phyloP scores from a whole-genome alignment of 2,888 invertebrate genomes.

The Thymelicus acteon region DNA sequence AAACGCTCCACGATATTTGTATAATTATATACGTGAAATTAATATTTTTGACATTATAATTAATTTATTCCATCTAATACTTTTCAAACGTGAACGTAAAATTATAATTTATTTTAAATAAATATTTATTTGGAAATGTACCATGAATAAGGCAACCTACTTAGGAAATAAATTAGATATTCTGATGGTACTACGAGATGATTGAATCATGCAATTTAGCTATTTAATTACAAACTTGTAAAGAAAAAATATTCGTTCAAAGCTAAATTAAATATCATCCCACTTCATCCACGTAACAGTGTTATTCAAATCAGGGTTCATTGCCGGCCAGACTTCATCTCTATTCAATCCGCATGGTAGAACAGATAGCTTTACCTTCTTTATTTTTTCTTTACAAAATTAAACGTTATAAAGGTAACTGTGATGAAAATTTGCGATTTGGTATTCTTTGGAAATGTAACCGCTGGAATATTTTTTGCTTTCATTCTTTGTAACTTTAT shows the following conservation, averaged over 20 bases:
- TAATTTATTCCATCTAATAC: no score
- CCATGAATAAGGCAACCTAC: no score
- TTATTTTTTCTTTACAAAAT: slow-evolving; percentile 59
- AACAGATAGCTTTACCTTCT: slow-evolving; percentile 52
- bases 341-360: slow-evolving; percentile 56
- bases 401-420: slow-evolving; percentile 61
- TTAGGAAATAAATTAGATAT: no score
- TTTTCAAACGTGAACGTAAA: no score
- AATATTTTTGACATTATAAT: no score
- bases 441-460: slow-evolving; percentile 58
- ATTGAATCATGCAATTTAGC: no score
- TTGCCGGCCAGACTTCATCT: slow-evolving; percentile 51
- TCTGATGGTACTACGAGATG: no score
- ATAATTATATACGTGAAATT: no score
- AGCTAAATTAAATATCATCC: slow-evolving; percentile 1
- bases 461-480: slow-evolving; percentile 19
- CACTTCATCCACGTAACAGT: slow-evolving; percentile 9
- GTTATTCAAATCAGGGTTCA: slow-evolving; percentile 47
- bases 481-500: slow-evolving; percentile 28
- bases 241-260: no score
- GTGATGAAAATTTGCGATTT: slow-evolving; percentile 59
- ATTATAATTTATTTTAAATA: no score
- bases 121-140: no score
- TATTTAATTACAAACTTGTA: not conserved
- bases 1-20: no score